These are phyloP conservation scores for Emydoidea blandingii DNA, from an alignment of 2,797 vertebrate genomes.

Conservation along the genomic window DNA sequence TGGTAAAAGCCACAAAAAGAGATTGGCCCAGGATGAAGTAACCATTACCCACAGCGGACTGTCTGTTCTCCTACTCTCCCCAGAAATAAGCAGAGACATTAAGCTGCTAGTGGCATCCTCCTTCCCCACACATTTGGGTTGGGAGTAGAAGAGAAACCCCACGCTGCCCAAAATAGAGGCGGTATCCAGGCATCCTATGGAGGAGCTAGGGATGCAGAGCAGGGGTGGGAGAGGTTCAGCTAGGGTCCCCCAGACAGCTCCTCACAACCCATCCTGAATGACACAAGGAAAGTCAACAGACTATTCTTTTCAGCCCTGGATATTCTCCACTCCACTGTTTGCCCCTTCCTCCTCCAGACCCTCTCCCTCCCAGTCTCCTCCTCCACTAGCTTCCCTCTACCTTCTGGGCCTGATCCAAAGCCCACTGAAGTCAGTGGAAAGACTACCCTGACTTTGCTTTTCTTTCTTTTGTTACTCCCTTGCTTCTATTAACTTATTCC, in stretches of 20 bases:
- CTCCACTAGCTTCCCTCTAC: neutral
- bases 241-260: neutral
- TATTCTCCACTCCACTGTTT: neutral
- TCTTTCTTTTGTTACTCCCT: neutral
- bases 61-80: neutral
- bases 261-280: neutral
- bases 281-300: neutral
- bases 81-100: neutral
- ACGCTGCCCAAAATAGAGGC: neutral
- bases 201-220: neutral
- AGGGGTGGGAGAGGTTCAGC: neutral
- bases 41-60: neutral
- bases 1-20: neutral
- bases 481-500: neutral
- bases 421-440: neutral
- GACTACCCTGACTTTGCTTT: neutral
- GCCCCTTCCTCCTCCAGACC: neutral
- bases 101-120: neutral
- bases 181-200: neutral
- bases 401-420: neutral
- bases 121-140: neutral
- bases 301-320: neutral
- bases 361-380: neutral
- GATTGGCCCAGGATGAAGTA: neutral
- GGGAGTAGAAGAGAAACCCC: neutral